A percentile compares a stretch with the other conserved stretches of the same genome.
phyloP scores from a whole-genome alignment of 2,888 invertebrate genomes.

The Brachyptera risi region DNA sequence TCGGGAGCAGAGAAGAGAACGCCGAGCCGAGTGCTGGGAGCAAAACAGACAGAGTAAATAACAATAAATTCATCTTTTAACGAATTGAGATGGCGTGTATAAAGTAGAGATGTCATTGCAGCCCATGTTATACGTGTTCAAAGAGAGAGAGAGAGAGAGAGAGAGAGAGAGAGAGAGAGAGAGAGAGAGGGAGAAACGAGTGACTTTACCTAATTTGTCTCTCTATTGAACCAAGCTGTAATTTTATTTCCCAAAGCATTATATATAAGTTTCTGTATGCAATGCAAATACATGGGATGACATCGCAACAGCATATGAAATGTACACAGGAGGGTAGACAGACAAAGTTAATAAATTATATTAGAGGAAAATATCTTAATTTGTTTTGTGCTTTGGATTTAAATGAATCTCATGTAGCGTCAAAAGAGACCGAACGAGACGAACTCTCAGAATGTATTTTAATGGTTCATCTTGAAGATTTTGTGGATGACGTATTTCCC shows the following conservation, averaged over 20 bases:
- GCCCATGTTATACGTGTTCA: not conserved
- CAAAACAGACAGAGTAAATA: not conserved
- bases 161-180: too few relatives aligned
- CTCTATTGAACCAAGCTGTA: slow-evolving; percentile 10
- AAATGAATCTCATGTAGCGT: not conserved
- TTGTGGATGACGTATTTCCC: not conserved
- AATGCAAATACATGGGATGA: slow-evolving; percentile 3
- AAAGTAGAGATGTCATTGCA: not conserved
- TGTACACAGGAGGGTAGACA: not conserved
- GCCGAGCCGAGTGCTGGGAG: too few relatives aligned
- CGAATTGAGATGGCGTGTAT: slow-evolving; percentile 6
- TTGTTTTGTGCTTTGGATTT: slow-evolving; percentile 13
- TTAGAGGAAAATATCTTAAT: slow-evolving; percentile 15
- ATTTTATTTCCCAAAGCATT: slow-evolving; percentile 19
- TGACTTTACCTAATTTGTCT: slow-evolving; percentile 14
- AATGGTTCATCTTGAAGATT: not conserved
- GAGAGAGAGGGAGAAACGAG: not conserved
- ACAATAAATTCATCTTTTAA: not conserved
- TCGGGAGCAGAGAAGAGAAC: too few relatives aligned
- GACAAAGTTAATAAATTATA: slow-evolving; percentile 16
- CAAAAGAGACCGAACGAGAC: not conserved
- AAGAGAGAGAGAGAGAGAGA: too few relatives aligned
- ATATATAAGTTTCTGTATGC: slow-evolving; percentile 13
- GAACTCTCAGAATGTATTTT: slow-evolving; percentile 15
- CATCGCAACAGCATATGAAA: not conserved